Evolutionary conservation across 2,113 vertebrate species (phyloP), one percentile per base, ranked within the genome.

Genomic region (Sander vitreus): DNA sequence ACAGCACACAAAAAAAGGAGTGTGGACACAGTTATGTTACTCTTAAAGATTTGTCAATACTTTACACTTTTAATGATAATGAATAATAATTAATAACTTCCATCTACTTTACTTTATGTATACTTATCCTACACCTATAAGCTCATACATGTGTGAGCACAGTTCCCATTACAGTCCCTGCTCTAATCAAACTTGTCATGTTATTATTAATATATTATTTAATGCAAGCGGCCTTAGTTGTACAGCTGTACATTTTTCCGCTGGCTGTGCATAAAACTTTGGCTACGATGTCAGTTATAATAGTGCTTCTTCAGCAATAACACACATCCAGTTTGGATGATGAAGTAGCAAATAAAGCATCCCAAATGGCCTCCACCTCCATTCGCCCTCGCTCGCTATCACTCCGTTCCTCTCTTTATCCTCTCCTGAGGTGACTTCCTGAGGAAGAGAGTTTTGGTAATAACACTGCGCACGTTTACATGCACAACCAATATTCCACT

Each of bases 271-370:
- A 78, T 55, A 59, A 80, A 80, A 77, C 59, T 77, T 70, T 66
- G 18, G n/a, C 70, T 9, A 16, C 4, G 2, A 64, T 67, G 75
- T 86, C 81, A 84, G 36, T 79, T 84, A 53, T 80, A 77, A 63
- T 48, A 36, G 58, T 60, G 72, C 81, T 62, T 67, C 73, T 82
- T 90, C 86, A 88, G 86, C 89, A 88, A 55, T 76, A 82, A 73
- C 78, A 76, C 57, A 27, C 70, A 3, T 77, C 73, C 72, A 5
- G 23, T 73, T 83, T 23, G 72, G 55, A 90, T 88, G 85, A 88
- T 78, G 73, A 65, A 84, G 77, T 11, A 43, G 80, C 71, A 79
- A 79, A 81, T 65, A 78, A 75, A 76, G 39, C 9, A 14, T 30
- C 45, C 50, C 2, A 33, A 12, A 82, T 8, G 48, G 70, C 50